Evolutionary conservation across 2,797 vertebrate species (phyloP), one percentile per base, ranked within the genome.

Genomic region (Sitta carolinensis): DNA sequence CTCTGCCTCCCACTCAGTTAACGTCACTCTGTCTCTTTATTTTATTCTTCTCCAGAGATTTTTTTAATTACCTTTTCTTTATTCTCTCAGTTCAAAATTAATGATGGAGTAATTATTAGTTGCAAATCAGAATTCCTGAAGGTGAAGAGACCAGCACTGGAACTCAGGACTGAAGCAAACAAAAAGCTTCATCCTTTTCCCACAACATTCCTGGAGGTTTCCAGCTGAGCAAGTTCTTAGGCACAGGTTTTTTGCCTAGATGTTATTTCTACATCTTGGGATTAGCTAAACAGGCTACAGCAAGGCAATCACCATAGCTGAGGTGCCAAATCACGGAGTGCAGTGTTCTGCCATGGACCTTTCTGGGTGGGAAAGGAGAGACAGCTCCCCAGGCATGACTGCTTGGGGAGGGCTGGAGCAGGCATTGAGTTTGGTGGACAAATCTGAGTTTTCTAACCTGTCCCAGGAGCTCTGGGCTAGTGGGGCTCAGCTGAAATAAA

Each of bases 1-100:
- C 64, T 83, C 76, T 68, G 45, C 45, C 17, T 90, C 57, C 68
- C 11, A 22, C n/a, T 76, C 63, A 80, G 22, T 78, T 87, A 67
- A 45, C 1, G 2, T 59, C 9, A 48, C 54, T 69, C 26, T 81
- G 13, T 66, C 36, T 78, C 83, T 73, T 72, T 50, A 89, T 87
- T 81, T 88, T 69, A 74, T 50, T 80, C 45, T 83, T 86, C 62
- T 64, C 54, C 15, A 58, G 61, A 84, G 45, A 48, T 90, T 80
- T 85, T 85, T 74, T 34, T 29, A 87, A 89, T 89, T 82, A 87
- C 43, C 20, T 72, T 84, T 79, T 67, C 30, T 91, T 90, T 89
- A 89, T 87, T 36, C 48, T 74, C 69, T n/a, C 32, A 11, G 26
- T 62, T 89, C 52, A 75, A 54, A 90, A 88, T 86, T 91, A 93